Conservation (phyloP, 2,113 vertebrate species). For the Micronisus gabar region DNA sequence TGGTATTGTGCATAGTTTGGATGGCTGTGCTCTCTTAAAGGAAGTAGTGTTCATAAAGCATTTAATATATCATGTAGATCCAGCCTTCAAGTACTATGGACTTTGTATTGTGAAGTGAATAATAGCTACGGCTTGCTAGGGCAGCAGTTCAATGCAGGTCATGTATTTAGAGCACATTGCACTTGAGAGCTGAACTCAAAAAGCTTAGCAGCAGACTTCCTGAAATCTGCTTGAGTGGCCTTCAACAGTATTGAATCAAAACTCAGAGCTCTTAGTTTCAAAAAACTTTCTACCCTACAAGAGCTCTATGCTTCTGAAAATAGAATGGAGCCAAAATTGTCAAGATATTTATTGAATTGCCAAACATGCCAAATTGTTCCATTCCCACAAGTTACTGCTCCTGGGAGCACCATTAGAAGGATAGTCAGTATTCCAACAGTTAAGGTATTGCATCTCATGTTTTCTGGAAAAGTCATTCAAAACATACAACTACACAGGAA, state of each 20-base stretch:
- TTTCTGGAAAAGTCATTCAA: background rate
- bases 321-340: background rate
- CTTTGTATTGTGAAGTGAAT: constrained; percentile 52
- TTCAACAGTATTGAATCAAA: constrained; percentile 59
- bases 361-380: background rate
- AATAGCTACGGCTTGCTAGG: constrained; percentile 54
- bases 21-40: constrained; percentile 6
- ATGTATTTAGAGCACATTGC: constrained; percentile 42
- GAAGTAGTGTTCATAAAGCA: background rate
- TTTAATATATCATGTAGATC: constrained; percentile 50
- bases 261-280: background rate
- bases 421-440: background rate
- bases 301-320: background rate
- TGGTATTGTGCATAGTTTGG: background rate
- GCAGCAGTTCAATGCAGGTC: constrained; percentile 45
- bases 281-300: background rate
- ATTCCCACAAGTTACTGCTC: background rate
- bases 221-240: constrained; percentile 52
- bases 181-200: constrained; percentile 58
- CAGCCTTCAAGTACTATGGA: constrained; percentile 32
- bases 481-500: background rate
- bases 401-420: background rate
- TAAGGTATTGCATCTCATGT: background rate
- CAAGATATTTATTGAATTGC: background rate
- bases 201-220: constrained; percentile 58